Percentiles rank a stretch among this genome's conserved stretches.
These are phyloP conservation scores for Sympetrum striolatum DNA, from an alignment of 2,888 invertebrate species.

Conservation along the genomic window DNA sequence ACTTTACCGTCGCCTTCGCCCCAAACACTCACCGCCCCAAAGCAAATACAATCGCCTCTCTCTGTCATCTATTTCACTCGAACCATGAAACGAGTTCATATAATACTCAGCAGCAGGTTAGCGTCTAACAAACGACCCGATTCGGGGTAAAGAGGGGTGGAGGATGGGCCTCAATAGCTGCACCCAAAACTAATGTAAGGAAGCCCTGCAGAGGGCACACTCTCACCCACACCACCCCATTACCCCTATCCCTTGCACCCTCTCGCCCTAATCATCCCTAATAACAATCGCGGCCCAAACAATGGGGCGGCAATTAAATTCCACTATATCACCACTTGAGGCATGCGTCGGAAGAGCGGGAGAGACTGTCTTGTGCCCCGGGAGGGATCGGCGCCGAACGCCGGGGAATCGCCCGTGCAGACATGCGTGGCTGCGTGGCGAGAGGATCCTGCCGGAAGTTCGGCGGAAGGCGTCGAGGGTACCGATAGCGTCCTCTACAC, in stretches of 20 bases:
- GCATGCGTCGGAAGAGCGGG: neutral
- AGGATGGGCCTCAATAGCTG: neutral
- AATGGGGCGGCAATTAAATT: slow-evolving; percentile 38
- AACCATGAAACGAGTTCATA: slow-evolving; percentile 7
- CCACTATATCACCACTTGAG: slow-evolving; percentile 1
- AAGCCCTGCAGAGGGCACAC: neutral
- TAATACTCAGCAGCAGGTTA: slow-evolving; percentile 28
- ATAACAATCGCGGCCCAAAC: neutral
- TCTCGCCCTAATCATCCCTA: neutral
- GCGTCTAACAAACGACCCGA: slow-evolving; percentile 4
- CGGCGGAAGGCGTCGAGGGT: slow-evolving; percentile 1
- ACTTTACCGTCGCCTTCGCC: neutral
- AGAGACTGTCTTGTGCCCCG: neutral
- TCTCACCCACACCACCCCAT: neutral
- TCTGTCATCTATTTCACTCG: neutral
- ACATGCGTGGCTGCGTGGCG: slow-evolving; percentile 28
- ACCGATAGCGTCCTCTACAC: neutral
- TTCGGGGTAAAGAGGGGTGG: neutral
- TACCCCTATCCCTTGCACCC: neutral
- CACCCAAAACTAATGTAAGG: neutral
- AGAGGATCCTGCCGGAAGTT: neutral
- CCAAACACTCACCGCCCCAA: neutral
- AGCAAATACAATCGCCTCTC: slow-evolving; percentile 12
- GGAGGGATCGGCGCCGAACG: neutral
- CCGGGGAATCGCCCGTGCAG: slow-evolving; percentile 9